phyloP scores from a whole-genome alignment of 2,888 invertebrate genomes.

The Volucella inflata region DNA sequence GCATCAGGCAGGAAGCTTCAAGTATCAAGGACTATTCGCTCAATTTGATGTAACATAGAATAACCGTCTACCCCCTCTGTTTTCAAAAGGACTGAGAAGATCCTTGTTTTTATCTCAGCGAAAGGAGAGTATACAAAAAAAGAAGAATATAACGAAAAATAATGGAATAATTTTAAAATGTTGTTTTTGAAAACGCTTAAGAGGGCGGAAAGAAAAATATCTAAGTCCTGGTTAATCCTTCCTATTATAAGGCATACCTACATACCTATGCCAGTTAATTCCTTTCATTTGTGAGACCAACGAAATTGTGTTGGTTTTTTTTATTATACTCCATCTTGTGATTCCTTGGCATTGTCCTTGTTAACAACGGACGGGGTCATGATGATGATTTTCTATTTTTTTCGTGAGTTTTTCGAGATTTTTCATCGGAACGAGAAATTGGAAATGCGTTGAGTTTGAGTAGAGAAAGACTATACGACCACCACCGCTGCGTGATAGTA shows the following conservation, averaged over 20 bases:
- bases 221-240: constrained; percentile 75
- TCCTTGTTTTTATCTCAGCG: constrained; percentile 45
- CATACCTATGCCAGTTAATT: constrained; percentile 62
- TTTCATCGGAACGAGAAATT: constrained; percentile 39
- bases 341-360: constrained; percentile 23
- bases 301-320: constrained; percentile 54
- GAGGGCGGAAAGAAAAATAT: constrained; percentile 71
- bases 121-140: constrained; percentile 69
- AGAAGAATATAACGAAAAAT: constrained; percentile 79
- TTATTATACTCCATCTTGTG: neutral
- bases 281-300: constrained; percentile 55
- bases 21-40: constrained; percentile 65
- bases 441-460: constrained; percentile 2
- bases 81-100: constrained; percentile 11
- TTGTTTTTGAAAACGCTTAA: constrained; percentile 43
- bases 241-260: constrained; percentile 52
- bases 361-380: constrained; percentile 7
- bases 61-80: constrained; percentile 7
- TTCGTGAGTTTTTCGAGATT: constrained; percentile 19
- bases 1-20: neutral
- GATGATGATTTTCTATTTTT: constrained; percentile 50
- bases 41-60: constrained; percentile 66
- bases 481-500: constrained; percentile 5
- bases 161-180: constrained; percentile 82
- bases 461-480: neutral